phyloP scores from a whole-genome alignment of 2,797 vertebrate genomes.

The Luscinia megarhynchos region DNA sequence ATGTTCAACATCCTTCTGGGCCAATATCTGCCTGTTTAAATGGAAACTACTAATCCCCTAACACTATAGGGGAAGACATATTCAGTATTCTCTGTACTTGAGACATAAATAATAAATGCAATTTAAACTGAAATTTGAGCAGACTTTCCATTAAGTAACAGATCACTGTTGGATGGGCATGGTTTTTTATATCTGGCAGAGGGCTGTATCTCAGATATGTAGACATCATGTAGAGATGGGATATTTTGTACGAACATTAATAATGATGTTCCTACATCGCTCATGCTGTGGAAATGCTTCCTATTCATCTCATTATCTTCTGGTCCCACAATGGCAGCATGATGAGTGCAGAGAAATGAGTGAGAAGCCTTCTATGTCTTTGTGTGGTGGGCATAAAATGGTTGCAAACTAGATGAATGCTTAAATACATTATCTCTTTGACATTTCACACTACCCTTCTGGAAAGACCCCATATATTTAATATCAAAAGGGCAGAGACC shows the following conservation, averaged over 20 bases:
- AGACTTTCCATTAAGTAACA: slow-evolving; percentile 74
- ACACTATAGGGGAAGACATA: neutral
- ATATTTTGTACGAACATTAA: slow-evolving; percentile 75
- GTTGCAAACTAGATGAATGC: slow-evolving; percentile 68
- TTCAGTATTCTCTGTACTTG: slow-evolving; percentile 26
- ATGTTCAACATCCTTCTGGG: slow-evolving; percentile 5
- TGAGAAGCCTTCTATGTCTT: slow-evolving; percentile 67
- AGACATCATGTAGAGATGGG: slow-evolving; percentile 73
- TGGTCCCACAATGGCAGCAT: slow-evolving; percentile 74
- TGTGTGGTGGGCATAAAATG: slow-evolving; percentile 68
- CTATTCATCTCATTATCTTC: slow-evolving; percentile 77
- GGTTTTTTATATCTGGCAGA: slow-evolving; percentile 69
- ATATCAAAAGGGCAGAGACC: slow-evolving; percentile 70
- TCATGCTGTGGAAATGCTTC: slow-evolving; percentile 76
- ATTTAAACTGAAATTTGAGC: slow-evolving; percentile 72
- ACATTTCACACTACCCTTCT: slow-evolving; percentile 49
- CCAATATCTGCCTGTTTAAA: slow-evolving; percentile 24
- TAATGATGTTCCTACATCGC: slow-evolving; percentile 74
- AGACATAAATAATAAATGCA: slow-evolving; percentile 75
- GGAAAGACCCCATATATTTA: slow-evolving; percentile 68
- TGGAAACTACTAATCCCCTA: slow-evolving; percentile 31
- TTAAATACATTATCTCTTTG: slow-evolving; percentile 64
- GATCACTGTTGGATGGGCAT: slow-evolving; percentile 71
- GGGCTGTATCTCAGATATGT: slow-evolving; percentile 70
- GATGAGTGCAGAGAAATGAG: slow-evolving; percentile 72